Conservation (phyloP, 2,888 invertebrate genomes). For the Tipula vernalis region DNA sequence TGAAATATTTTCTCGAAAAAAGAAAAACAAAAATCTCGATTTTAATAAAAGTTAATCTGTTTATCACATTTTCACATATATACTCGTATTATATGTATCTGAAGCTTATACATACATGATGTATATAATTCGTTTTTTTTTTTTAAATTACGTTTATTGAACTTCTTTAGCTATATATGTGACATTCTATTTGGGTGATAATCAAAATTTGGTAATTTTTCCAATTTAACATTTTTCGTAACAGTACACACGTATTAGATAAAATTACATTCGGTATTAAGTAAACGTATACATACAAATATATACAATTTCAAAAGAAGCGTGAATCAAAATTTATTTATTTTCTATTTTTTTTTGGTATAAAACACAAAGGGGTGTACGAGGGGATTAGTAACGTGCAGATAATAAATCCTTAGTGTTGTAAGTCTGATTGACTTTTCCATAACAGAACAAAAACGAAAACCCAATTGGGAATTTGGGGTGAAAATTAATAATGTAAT, state of each 20-base stretch:
- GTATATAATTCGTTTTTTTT: neutral
- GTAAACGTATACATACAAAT: neutral
- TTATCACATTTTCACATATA: neutral
- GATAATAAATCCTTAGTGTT: neutral
- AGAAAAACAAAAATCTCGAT: neutral
- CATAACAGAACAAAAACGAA: neutral
- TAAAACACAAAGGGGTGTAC: neutral
- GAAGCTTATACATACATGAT: neutral
- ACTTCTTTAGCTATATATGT: neutral
- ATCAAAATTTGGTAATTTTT: neutral
- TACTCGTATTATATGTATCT: neutral
- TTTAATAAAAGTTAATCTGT: conserved; percentile 4
- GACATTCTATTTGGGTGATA: neutral
- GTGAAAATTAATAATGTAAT: neutral
- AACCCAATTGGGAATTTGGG: neutral
- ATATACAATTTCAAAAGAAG: neutral
- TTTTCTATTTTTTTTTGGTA: neutral
- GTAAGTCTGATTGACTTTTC: neutral
- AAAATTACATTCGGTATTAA: neutral
- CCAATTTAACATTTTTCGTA: neutral
- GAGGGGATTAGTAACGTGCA: neutral
- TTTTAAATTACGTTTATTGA: neutral
- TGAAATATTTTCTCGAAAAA: neutral
- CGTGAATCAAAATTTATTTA: neutral
- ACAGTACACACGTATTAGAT: neutral